Evolutionary conservation across 2,797 vertebrate genomes (phyloP).

Genomic region (Mus spretus): DNA sequence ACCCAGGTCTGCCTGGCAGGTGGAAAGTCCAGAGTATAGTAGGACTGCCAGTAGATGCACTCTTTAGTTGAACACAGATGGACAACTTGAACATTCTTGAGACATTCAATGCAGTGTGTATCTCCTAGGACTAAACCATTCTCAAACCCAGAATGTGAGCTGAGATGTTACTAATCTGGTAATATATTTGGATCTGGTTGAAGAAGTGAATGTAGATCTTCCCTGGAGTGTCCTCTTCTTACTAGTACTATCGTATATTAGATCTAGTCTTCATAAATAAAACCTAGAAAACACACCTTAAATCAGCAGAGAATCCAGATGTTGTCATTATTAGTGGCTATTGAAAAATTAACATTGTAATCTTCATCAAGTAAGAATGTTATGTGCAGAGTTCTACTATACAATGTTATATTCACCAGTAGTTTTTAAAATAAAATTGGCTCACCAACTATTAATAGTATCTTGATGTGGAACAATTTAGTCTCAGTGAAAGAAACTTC

Average conservation of each 20-base stretch:
- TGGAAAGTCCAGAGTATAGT: not conserved
- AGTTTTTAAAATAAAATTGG: not conserved
- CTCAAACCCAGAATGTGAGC: conserved; percentile 10
- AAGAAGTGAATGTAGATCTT: not conserved
- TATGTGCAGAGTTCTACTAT: not conserved
- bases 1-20: not conserved
- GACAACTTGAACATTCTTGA: not conserved
- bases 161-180: not conserved
- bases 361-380: not conserved
- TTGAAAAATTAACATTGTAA: conserved; percentile 18
- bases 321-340: not conserved
- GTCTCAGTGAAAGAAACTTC: not conserved
- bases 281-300: not conserved
- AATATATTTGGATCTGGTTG: not conserved
- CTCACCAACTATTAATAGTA: not conserved
- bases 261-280: not conserved
- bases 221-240: not conserved
- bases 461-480: not conserved
- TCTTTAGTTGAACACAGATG: not conserved
- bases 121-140: conserved; percentile 13
- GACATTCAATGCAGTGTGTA: not conserved
- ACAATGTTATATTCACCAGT: not conserved
- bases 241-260: not conserved
- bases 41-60: too few relatives aligned
- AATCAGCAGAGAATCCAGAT: not conserved